Conservation (phyloP, 2,888 invertebrate species). For the Caradrina clavipalpis region DNA sequence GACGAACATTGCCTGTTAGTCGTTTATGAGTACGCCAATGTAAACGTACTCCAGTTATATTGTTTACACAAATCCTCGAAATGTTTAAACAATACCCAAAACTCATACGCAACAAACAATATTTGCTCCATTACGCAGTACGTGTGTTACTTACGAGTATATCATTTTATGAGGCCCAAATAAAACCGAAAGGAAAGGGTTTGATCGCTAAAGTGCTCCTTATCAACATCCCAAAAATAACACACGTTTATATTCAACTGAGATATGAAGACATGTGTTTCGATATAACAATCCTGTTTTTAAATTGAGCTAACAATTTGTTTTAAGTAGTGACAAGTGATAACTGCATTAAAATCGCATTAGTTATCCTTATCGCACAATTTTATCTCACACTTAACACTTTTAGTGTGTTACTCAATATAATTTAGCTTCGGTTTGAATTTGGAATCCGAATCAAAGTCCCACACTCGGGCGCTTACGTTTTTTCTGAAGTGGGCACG, state of each 20-base stretch:
- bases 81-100: conserved; percentile 59
- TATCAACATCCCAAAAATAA: conserved; percentile 59
- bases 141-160: conserved; percentile 40
- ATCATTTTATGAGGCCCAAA: conserved; percentile 50
- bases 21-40: conserved; percentile 61
- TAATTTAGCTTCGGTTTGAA: conserved; percentile 50
- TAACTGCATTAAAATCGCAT: conserved; percentile 58
- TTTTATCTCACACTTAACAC: conserved; percentile 54
- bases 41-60: conserved; percentile 52
- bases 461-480: conserved; percentile 51
- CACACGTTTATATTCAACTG: conserved; percentile 49
- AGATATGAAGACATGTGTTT: conserved; percentile 54
- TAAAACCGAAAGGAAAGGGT: conserved; percentile 56
- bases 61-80: conserved; percentile 49
- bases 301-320: conserved; percentile 59
- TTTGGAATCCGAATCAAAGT: conserved; percentile 56
- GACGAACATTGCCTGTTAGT: conserved; percentile 65
- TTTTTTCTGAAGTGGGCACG: conserved; percentile 37
- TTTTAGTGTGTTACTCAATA: conserved; percentile 44
- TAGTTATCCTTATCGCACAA: conserved; percentile 47
- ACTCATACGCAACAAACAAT: conserved; percentile 46
- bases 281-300: conserved; percentile 51
- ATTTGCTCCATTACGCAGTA: conserved; percentile 61
- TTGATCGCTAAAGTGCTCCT: conserved; percentile 61
- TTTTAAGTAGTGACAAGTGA: conserved; percentile 51